These are phyloP conservation scores for Malurus leucopterus DNA, from an alignment of 2,797 vertebrate species.

Conservation along the genomic window DNA sequence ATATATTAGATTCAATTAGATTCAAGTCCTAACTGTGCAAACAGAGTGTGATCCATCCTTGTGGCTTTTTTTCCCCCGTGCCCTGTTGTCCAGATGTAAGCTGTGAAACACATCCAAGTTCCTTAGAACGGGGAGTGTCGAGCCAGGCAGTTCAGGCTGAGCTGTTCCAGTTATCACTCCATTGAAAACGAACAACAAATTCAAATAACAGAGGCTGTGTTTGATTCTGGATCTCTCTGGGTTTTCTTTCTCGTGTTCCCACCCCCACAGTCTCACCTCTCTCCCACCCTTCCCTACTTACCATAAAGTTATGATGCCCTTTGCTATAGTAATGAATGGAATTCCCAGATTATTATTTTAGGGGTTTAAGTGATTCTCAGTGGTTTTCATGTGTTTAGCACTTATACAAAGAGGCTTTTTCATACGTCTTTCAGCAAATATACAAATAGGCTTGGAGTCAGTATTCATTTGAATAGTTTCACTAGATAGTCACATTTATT, in stretches of 20 bases:
- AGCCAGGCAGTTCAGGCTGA: constrained; percentile 16
- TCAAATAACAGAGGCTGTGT: neutral
- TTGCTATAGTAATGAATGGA: constrained; percentile 43
- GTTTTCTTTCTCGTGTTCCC: neutral
- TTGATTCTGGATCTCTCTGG: constrained; percentile 1
- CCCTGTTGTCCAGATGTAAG: constrained; percentile 30
- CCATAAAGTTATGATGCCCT: constrained; percentile 37
- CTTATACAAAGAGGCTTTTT: constrained; percentile 48
- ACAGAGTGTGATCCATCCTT: neutral
- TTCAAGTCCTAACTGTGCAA: neutral
- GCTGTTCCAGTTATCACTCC: constrained; percentile 30
- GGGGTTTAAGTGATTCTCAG: constrained; percentile 31
- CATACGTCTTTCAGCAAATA: constrained; percentile 16
- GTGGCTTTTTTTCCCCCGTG: neutral
- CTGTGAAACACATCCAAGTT: constrained; percentile 25
- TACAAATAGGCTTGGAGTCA: constrained; percentile 16
- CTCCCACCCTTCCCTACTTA: neutral
- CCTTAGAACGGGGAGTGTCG: neutral
- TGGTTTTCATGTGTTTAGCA: constrained; percentile 25
- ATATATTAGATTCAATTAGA: neutral
- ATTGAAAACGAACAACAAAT: constrained; percentile 45
- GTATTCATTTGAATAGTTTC: constrained; percentile 18
- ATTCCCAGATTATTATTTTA: constrained; percentile 55
- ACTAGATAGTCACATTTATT: constrained; percentile 25
- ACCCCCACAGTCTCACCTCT: neutral